Percentiles rank a stretch among this genome's conserved stretches.
Conservation (phyloP, 2,888 invertebrate genomes). For the Eristalis intricaria region DNA sequence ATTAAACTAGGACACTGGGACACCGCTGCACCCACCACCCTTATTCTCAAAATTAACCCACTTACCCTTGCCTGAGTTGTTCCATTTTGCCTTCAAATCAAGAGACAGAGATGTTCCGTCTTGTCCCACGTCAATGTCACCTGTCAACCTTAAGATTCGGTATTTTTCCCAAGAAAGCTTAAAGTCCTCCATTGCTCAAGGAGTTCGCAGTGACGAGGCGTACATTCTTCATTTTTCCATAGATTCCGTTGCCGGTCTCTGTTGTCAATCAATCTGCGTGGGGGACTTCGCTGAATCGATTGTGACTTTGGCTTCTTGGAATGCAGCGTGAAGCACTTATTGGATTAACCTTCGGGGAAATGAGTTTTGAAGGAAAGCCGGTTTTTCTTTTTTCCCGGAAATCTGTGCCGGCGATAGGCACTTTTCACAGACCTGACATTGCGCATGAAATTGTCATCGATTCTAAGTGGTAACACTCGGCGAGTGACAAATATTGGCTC, state of each 20-base stretch:
- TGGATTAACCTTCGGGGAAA: slow-evolving; percentile 2
- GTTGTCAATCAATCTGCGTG: not conserved
- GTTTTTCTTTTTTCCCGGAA: not conserved
- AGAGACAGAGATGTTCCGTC: not conserved
- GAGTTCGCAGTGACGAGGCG: not conserved
- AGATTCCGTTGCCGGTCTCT: not conserved
- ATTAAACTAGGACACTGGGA: not conserved
- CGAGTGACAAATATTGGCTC: not conserved
- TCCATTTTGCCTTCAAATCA: too few species aligned
- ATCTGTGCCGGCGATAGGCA: not conserved
- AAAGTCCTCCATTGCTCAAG: not conserved
- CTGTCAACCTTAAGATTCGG: not conserved
- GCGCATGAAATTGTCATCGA: not conserved
- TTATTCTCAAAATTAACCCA: not conserved
- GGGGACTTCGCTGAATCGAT: not conserved
- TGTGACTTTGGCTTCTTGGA: not conserved
- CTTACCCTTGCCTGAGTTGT: not conserved
- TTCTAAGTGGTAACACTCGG: not conserved
- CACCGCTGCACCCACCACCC: not conserved
- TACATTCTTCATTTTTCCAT: not conserved
- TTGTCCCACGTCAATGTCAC: slow-evolving; percentile 8
- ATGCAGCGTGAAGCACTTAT: not conserved
- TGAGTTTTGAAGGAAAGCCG: not conserved
- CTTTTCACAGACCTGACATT: not conserved
- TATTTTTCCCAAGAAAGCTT: not conserved